Conservation (phyloP, 1,140 invertebrate genomes). For the Armadillidium nasatum region DNA sequence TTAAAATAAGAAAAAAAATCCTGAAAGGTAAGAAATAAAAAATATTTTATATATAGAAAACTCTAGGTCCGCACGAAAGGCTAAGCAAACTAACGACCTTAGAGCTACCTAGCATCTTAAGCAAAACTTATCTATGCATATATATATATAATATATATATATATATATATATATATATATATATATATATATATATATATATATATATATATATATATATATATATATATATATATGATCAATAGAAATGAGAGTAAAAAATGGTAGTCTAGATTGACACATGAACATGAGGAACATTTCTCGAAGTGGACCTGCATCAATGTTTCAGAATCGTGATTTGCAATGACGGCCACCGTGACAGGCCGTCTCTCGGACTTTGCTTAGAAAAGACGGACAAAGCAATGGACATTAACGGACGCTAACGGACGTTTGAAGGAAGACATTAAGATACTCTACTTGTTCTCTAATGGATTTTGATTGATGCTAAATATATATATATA, state of each 20-base stretch:
- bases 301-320: not conserved
- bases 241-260: not conserved
- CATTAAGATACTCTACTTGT: not conserved
- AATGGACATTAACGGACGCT: not conserved
- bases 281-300: not conserved
- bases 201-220: slow-evolving; percentile 6
- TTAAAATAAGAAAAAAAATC: too few relatives aligned
- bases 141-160: not conserved
- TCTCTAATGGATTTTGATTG: slow-evolving; percentile 1
- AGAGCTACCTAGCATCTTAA: too few relatives aligned
- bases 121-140: not conserved
- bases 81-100: too few relatives aligned
- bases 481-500: too few relatives aligned
- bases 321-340: not conserved
- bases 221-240: not conserved
- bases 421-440: not conserved
- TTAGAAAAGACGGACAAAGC: not conserved
- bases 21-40: too few relatives aligned
- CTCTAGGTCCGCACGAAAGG: too few relatives aligned
- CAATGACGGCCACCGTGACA: not conserved
- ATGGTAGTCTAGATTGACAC: not conserved
- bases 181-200: not conserved
- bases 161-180: not conserved
- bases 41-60: too few relatives aligned
- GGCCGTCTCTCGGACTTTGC: not conserved